Base-by-base conservation (phyloP, 2,113 vertebrate genomes). In the Notothenia rossii region DNA sequence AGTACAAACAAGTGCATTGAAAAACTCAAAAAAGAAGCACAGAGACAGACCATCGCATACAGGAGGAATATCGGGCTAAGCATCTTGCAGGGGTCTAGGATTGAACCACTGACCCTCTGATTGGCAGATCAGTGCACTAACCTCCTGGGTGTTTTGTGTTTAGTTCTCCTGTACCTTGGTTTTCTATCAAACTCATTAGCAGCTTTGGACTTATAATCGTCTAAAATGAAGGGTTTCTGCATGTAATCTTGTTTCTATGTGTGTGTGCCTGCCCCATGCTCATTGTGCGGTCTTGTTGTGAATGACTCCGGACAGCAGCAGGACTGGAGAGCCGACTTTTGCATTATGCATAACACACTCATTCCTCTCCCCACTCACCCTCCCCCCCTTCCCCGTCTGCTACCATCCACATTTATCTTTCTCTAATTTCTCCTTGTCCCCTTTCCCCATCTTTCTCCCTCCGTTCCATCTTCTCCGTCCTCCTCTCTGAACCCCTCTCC, bases 281-380 rank as follows among this genome's bases (percentile, higher is more conserved):
- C 66, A 77, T 86, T 77, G 48, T 79, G 87, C 77, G 76, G 78
- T 80, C 82, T 81, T 18, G 29, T 54, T 71, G 72, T 77, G 70
- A 78, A 77, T 83, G 67, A 82, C 76, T 77, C 65, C 5, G 0
- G 73, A 80, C 74, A 68, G 70, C 75, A 84, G 75, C 75, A 77
- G 70, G 69, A 77, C 77, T 65, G 71, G 46, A 85, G 85, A 82
- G 64, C 61, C 83, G 86, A 79, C 74, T 72, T 72, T 29, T 91
- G 68, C 74, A 91, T 85, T 81, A 88, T 88, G 85, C 83, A 88
- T 86, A 55, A 71, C 62, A 60, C 48, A 36, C 29, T 63, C 13
- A 1, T 60, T 69, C 50, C 15, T 25, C 49, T 4, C 29, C 29
- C 29, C 29, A 29, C 29, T 25, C 25, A 25, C 25, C 25, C 25